These are phyloP conservation scores for Scartelaos histophorus DNA, from an alignment of 2,113 vertebrate genomes.

Conservation along the genomic window DNA sequence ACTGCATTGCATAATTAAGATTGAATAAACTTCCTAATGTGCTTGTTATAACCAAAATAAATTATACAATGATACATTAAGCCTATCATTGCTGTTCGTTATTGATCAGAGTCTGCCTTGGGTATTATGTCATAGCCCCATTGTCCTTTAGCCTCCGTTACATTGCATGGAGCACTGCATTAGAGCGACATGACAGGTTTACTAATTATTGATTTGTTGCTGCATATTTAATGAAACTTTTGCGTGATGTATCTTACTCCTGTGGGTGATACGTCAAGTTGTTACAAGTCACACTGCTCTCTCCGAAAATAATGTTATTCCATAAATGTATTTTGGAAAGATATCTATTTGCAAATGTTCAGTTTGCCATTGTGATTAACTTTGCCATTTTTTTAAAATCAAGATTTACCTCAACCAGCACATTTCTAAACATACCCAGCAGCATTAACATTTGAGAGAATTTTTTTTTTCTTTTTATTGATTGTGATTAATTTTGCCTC, in stretches of 20 bases:
- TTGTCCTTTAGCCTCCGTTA: constrained; percentile 22
- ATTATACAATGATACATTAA: not conserved
- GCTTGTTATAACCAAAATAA: not conserved
- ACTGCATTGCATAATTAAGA: not conserved
- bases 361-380: not conserved
- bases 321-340: not conserved
- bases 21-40: not conserved
- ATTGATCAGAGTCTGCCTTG: not conserved
- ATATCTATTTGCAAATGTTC: not conserved
- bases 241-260: constrained; percentile 16
- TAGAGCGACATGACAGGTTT: constrained; percentile 36
- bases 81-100: not conserved
- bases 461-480: not conserved
- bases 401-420: not conserved
- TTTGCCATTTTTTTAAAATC: not conserved
- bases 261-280: constrained; percentile 22
- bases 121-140: not conserved
- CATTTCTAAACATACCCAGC: not conserved
- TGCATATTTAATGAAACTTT: constrained; percentile 65
- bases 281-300: constrained; percentile 17
- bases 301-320: not conserved
- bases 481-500: not conserved
- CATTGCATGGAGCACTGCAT: constrained; percentile 43
- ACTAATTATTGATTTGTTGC: constrained; percentile 62
- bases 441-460: not conserved